Evolutionary conservation across 2,888 invertebrate species (phyloP), one percentile per base, ranked within the genome.

Genomic region (Andrena flavipes): DNA sequence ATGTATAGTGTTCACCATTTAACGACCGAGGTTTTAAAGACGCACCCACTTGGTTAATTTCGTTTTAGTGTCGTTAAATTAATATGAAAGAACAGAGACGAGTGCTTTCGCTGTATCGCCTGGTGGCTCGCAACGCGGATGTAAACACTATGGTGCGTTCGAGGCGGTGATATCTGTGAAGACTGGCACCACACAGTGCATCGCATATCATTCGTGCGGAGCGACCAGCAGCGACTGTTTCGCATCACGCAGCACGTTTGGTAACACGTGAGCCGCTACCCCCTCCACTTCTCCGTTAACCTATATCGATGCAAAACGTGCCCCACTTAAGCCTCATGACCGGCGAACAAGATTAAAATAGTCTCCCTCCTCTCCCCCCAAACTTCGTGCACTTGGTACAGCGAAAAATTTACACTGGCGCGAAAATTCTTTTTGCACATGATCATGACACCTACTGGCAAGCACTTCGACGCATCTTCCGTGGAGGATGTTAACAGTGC

Each of bases 181-280:
- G 54, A 85, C 76, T 70, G 79, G 80, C 62, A 51, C 42, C 64
- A 20, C 67, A 42, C 42, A 60, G 60, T 23, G n/a, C 59, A 26
- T 62, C 65, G 72, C 42, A 56, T 69, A 76, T 76, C 74, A 72
- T 71, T 71, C 82, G 76, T 77, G 77, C 67, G 63, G 64, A 73
- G 54, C 20, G 56, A 42, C 42, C 42, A 42, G 42, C 23, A 56
- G 54, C 64, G 67, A 82, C 86, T 80, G 83, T 76, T 70, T 75
- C 76, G 76, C 80, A 81, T 83, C 78, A 76, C 62, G 59, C 80
- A 79, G 88, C 88, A 87, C 88, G 88, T 88, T 88, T 64, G 59
- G 75, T 75, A 79, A 88, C 88, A 88, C 87, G 88, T 88, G 88
- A 88, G 83, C 30, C 30, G 60, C 0, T 65, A 35, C 76, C 83